Evolutionary conservation across 2,113 vertebrate species (phyloP).

Genomic region (Scytalopus superciliaris): DNA sequence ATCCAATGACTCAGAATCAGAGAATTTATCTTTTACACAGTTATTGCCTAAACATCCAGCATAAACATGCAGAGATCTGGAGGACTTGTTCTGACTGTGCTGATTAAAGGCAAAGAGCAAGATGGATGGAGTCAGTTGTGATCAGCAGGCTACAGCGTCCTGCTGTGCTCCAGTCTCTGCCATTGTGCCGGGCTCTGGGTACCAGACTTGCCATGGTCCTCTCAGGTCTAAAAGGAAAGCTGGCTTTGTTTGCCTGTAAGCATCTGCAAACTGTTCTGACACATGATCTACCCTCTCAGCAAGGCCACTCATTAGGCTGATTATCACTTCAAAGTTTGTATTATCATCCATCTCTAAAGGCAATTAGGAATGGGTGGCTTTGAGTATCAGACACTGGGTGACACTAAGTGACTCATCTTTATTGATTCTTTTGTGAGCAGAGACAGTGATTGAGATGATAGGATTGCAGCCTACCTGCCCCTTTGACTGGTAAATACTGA

Average conservation of each 20-base stretch:
- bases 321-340: constrained; percentile 91
- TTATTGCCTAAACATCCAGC: constrained; percentile 59
- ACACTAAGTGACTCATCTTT: constrained; percentile 89
- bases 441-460: constrained; percentile 89
- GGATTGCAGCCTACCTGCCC: constrained; percentile 78
- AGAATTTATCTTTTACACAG: constrained; percentile 46
- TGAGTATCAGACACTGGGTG: constrained; percentile 84
- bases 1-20: constrained; percentile 10
- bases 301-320: constrained; percentile 85
- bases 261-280: constrained; percentile 79
- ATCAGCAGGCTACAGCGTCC: constrained; percentile 73
- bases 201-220: constrained; percentile 75
- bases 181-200: constrained; percentile 74
- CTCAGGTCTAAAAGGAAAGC: constrained; percentile 76
- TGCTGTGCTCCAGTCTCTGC: constrained; percentile 81
- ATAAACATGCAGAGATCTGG: constrained; percentile 70
- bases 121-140: constrained; percentile 78
- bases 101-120: constrained; percentile 75
- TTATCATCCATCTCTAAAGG: constrained; percentile 90
- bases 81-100: constrained; percentile 58
- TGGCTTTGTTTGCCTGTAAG: constrained; percentile 76
- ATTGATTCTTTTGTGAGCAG: constrained; percentile 83
- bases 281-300: constrained; percentile 75
- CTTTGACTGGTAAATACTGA: constrained; percentile 89
- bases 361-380: constrained; percentile 91